phyloP scores from a whole-genome alignment of 2,888 invertebrate genomes.

The Automeris io region DNA sequence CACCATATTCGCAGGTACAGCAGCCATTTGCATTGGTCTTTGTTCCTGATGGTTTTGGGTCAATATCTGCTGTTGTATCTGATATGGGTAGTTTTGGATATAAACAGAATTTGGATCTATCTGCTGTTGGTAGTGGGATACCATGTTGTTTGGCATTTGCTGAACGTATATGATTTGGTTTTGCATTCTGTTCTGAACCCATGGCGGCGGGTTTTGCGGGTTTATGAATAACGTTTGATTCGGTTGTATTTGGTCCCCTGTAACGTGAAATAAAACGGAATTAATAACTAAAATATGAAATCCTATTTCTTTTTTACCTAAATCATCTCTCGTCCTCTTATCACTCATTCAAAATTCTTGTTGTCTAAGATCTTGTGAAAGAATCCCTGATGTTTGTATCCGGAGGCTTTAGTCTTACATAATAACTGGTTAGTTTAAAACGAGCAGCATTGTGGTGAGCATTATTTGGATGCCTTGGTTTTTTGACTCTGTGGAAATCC shows the following conservation, averaged over 20 bases:
- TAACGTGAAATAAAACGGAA: constrained; percentile 24
- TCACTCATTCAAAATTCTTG: too few relatives aligned
- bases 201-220: constrained; percentile 63
- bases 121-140: constrained; percentile 42
- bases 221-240: constrained; percentile 58
- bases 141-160: constrained; percentile 48
- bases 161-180: constrained; percentile 61
- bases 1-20: constrained; percentile 30
- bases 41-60: constrained; percentile 34
- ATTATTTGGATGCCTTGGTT: too few relatives aligned
- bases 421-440: too few relatives aligned
- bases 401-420: too few relatives aligned
- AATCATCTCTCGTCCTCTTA: too few relatives aligned
- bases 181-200: constrained; percentile 55
- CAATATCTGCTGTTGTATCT: constrained; percentile 47
- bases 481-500: too few relatives aligned
- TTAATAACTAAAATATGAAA: too few relatives aligned
- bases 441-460: too few relatives aligned
- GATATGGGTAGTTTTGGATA: constrained; percentile 49
- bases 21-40: constrained; percentile 30
- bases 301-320: too few relatives aligned
- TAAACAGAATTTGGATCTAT: constrained; percentile 55
- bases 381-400: too few relatives aligned
- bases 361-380: too few relatives aligned
- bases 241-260: constrained; percentile 57